Evolutionary conservation across 2,888 invertebrate genomes (phyloP), one percentile per base, ranked within the genome.

Genomic region (Drosophila meridiana): DNA sequence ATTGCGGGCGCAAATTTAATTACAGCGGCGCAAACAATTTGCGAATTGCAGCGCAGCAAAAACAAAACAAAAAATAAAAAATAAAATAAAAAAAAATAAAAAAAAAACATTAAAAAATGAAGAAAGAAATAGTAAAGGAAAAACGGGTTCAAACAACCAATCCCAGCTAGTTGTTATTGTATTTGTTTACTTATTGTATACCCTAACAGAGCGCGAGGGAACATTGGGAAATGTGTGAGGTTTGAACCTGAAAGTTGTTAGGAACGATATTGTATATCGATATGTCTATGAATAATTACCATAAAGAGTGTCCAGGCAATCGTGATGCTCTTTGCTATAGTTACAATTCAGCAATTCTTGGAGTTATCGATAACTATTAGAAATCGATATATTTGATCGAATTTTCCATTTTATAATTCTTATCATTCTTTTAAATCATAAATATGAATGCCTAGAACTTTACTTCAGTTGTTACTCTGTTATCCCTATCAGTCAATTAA

Each of bases 1-100:
- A 64, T 28, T 58, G 62, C 73, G 47, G 69, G 67, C 67, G 67
- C 53, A 65, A 74, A 80, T 83, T 81, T 83, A 81, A 81, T 80
- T 80, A 83, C 71, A 69, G 62, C 38, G 28, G 59, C 34, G 52
- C 71, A 77, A 80, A 67, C 73, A 82, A 82, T 65, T 82, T 59
- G 68, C 42, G n/a, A 68, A 56, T 68, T 62, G 73, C 67, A 73
- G 9, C 32, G 14, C 4, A 13, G 43, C 59, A 48, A 42, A 42
- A 59, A 40, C 38, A 32, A 20, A 20, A 34, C 38, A 38, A 26
- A 11, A 34, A 47, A 52, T n/a, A n/a, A n/a, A n/a, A n/a, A n/a
- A n/a, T n/a, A n/a, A n/a, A n/a, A n/a, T n/a, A 34, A 13, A 13
- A 26, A 13, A 50, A 26, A 26, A 11, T 1, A 3, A 47, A 47